Percentiles rank a stretch among this genome's conserved stretches.
phyloP scores from a whole-genome alignment of 2,888 invertebrate genomes.

The Phortica okadai region DNA sequence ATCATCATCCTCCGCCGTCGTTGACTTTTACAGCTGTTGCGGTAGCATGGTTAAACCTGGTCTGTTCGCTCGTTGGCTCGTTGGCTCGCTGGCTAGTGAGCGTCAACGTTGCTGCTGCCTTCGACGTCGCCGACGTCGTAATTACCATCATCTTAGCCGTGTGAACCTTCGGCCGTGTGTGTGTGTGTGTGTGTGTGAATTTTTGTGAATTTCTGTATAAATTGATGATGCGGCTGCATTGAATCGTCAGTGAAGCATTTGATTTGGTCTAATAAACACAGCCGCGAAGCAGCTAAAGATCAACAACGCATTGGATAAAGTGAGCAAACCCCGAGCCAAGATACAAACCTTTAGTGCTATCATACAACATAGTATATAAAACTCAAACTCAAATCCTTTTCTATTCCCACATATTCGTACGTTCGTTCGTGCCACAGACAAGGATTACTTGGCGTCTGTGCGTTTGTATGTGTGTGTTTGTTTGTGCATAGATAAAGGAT shows the following conservation, averaged over 20 bases:
- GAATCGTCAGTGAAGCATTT: slow-evolving; percentile 77
- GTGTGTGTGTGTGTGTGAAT: slow-evolving; percentile 41
- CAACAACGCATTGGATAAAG: slow-evolving; percentile 25
- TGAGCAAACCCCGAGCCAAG: slow-evolving; percentile 5
- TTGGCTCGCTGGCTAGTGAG: slow-evolving; percentile 12
- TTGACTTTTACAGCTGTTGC: slow-evolving; percentile 24
- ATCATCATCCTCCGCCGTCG: background rate
- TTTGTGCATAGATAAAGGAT: slow-evolving; percentile 22
- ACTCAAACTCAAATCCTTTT: slow-evolving; percentile 58
- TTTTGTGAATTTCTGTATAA: slow-evolving; percentile 73
- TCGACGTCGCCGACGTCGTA: slow-evolving; percentile 25
- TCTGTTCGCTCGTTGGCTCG: slow-evolving; percentile 1
- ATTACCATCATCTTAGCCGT: slow-evolving; percentile 29
- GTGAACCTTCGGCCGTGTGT: slow-evolving; percentile 50
- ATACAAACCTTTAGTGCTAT: background rate
- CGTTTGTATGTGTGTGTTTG: slow-evolving; percentile 28
- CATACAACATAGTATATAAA: slow-evolving; percentile 35
- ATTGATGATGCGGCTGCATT: slow-evolving; percentile 75
- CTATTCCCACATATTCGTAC: slow-evolving; percentile 26
- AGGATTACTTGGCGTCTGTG: slow-evolving; percentile 47
- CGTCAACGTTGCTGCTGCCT: slow-evolving; percentile 12
- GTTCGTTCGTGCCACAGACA: slow-evolving; percentile 41
- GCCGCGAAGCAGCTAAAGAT: slow-evolving; percentile 30
- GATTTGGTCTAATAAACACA: slow-evolving; percentile 74
- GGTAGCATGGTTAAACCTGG: slow-evolving; percentile 37